phyloP scores from a whole-genome alignment of 2,888 invertebrate species.

The Diloba caeruleocephala region DNA sequence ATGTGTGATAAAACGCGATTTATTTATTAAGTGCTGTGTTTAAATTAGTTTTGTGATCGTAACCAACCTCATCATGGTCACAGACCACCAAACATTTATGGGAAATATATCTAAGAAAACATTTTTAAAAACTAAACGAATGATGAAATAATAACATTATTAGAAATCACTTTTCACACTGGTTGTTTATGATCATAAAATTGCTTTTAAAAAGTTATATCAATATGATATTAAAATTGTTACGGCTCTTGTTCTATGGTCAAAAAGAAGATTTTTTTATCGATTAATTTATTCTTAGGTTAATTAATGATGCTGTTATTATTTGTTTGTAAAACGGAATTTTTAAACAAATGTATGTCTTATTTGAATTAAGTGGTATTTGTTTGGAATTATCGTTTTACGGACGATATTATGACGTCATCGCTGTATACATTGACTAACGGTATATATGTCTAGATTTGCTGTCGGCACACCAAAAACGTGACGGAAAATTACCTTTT shows the following conservation, averaged over 20 bases:
- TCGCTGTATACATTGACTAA: too few relatives aligned
- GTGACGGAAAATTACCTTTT: too few relatives aligned
- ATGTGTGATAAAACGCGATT: constrained; percentile 84
- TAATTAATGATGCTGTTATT: constrained; percentile 78
- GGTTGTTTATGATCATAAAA: constrained; percentile 70
- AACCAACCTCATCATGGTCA: constrained; percentile 53
- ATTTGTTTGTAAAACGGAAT: constrained; percentile 76
- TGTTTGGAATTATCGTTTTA: constrained; percentile 66
- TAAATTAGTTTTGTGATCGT: constrained; percentile 64
- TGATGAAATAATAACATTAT: constrained; percentile 17
- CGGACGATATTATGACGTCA: constrained; percentile 59
- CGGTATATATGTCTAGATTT: too few relatives aligned
- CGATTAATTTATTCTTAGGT: constrained; percentile 83
- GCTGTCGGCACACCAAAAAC: too few relatives aligned
- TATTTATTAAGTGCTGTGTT: constrained; percentile 72
- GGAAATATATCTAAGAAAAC: constrained; percentile 13
- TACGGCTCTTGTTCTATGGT: constrained; percentile 79
- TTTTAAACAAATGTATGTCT: constrained; percentile 63
- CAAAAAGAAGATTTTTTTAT: constrained; percentile 69
- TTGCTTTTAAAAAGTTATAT: constrained; percentile 77
- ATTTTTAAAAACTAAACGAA: constrained; percentile 16
- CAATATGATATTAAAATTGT: constrained; percentile 86
- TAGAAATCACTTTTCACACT: constrained; percentile 4
- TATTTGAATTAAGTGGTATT: constrained; percentile 63
- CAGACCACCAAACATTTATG: constrained; percentile 34